These are phyloP conservation scores for Mastacembelus armatus DNA, from an alignment of 2,797 vertebrate species.

Conservation along the genomic window DNA sequence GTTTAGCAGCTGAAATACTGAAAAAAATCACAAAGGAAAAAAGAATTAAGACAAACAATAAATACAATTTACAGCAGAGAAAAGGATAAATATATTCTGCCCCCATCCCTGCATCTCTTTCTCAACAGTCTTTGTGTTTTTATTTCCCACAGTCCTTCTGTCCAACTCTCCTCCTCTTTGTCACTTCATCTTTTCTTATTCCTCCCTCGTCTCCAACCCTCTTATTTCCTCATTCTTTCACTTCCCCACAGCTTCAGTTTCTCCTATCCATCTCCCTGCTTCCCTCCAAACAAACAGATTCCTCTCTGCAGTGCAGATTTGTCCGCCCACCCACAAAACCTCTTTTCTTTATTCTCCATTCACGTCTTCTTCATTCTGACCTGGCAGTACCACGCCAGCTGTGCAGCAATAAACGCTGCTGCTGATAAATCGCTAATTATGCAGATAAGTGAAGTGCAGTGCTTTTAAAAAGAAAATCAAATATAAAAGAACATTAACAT, in stretches of 20 bases:
- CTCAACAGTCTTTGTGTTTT: not conserved
- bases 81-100: too few relatives aligned
- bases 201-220: slow-evolving; percentile 4
- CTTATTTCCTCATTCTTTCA: not conserved
- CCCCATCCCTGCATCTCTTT: too few relatives aligned
- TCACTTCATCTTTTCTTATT: not conserved
- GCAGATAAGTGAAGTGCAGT: not conserved
- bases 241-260: too few relatives aligned
- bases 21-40: too few relatives aligned
- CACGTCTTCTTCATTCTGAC: not conserved
- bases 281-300: slow-evolving; percentile 2
- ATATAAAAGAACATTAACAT: too few relatives aligned
- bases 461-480: not conserved
- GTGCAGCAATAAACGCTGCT: not conserved
- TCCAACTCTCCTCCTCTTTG: not conserved
- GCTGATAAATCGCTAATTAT: slow-evolving; percentile 2
- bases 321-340: slow-evolving; percentile 17
- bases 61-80: too few relatives aligned
- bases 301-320: slow-evolving; percentile 45
- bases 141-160: not conserved
- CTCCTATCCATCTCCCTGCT: too few relatives aligned
- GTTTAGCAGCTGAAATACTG: too few relatives aligned
- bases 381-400: not conserved
- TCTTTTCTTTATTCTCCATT: not conserved
- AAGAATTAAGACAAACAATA: too few relatives aligned